Evolutionary conservation across 2,888 invertebrate species (phyloP).

Genomic region (Rhyacophila evoluta): DNA sequence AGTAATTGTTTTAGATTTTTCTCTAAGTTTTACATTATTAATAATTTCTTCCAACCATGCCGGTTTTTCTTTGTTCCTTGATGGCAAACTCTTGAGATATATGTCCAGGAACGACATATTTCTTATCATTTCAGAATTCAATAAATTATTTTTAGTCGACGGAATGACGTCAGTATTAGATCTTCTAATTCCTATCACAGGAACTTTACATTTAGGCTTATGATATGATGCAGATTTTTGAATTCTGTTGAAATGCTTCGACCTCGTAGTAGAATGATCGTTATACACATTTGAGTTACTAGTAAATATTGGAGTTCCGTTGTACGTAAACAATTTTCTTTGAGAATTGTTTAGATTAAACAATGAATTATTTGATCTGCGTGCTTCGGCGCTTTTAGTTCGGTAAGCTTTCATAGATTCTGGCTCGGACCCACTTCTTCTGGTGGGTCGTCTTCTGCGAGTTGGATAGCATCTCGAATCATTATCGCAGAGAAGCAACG

Average conservation of each 20-base stretch:
- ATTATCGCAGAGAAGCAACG: slow-evolving; percentile 62
- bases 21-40: slow-evolving; percentile 44
- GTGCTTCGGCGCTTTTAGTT: not conserved
- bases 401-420: slow-evolving; percentile 27
- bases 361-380: not conserved
- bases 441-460: slow-evolving; percentile 56
- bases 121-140: slow-evolving; percentile 26
- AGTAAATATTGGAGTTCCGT: slow-evolving; percentile 38
- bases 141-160: slow-evolving; percentile 36
- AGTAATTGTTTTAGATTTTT: slow-evolving; percentile 41
- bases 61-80: slow-evolving; percentile 63
- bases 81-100: slow-evolving; percentile 68
- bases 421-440: slow-evolving; percentile 52
- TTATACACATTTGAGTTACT: slow-evolving; percentile 2
- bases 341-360: slow-evolving; percentile 1
- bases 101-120: slow-evolving; percentile 69
- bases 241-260: slow-evolving; percentile 31
- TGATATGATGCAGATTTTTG: slow-evolving; percentile 50
- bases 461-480: slow-evolving; percentile 56
- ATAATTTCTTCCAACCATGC: slow-evolving; percentile 61
- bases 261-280: not conserved
- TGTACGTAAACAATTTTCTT: slow-evolving; percentile 39
- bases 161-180: slow-evolving; percentile 47
- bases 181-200: slow-evolving; percentile 34
- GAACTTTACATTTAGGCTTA: slow-evolving; percentile 42